These are phyloP conservation scores for Myotis pilosus DNA, from an alignment of 2,797 vertebrate species.

Conservation along the genomic window DNA sequence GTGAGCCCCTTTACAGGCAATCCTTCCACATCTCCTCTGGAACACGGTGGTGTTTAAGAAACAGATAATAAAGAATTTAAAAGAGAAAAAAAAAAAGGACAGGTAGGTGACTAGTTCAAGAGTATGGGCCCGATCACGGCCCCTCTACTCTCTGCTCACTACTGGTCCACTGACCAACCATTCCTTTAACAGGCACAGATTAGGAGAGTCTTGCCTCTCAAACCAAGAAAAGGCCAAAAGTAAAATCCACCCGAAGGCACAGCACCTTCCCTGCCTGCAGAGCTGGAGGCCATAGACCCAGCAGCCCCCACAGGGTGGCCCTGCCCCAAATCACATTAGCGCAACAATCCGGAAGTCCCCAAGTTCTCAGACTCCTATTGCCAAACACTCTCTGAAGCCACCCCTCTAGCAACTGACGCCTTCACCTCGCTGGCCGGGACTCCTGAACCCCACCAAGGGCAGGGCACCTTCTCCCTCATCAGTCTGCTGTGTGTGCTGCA, in stretches of 20 bases:
- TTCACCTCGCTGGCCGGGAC: not conserved
- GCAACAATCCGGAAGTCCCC: not conserved
- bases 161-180: not conserved
- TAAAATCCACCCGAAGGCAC: not conserved
- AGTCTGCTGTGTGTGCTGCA: fast-evolving
- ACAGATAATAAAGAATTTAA: too few relatives aligned
- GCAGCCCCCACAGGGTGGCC: fast-evolving
- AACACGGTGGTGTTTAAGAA: not conserved
- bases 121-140: fast-evolving
- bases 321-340: not conserved
- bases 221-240: not conserved
- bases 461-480: fast-evolving
- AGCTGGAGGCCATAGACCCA: not conserved
- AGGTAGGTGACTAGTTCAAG: fast-evolving
- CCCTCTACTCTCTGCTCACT: fast-evolving
- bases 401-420: not conserved
- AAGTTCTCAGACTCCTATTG: not conserved
- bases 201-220: not conserved
- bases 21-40: not conserved
- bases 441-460: not conserved
- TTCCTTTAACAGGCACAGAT: not conserved
- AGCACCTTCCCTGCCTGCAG: not conserved
- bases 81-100: too few relatives aligned
- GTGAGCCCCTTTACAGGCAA: not conserved
- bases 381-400: not conserved